Evolutionary conservation across 2,113 vertebrate genomes (phyloP), one percentile per base, ranked within the genome.

Genomic region (Scortum barcoo): DNA sequence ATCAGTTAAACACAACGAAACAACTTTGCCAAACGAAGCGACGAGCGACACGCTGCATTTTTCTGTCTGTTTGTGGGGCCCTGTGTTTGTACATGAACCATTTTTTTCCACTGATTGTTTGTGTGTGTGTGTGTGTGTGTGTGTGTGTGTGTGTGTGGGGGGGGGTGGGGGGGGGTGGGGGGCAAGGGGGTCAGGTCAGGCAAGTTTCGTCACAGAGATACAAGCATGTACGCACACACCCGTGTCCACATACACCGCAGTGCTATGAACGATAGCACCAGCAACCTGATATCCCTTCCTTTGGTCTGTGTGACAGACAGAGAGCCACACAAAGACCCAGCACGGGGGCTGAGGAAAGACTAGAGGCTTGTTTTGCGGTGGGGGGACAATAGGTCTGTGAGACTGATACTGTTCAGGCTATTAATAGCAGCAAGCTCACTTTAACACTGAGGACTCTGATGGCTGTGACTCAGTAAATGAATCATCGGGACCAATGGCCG

Each of bases 371-470:
- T 85, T 89, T 85, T 84, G 72, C 3, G 7, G 20, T 7, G 20
- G 50, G 42, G 76, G 66, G 46, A 89, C 89, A 89, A 86, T 57
- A 65, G 54, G 67, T 40, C n/a, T 19, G 56, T 56, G 42, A 78
- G 68, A 84, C 78, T 30, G 83, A 91, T 85, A 86, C 77, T 30
- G 73, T 56, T 87, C 46, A 42, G 1, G 54, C 73, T 91, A 89
- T 81, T 90, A 83, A 84, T 91, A 93, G 91, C 71, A 68, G 76
- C 78, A 17, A 24, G 48, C 77, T 82, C 60, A 26, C 60, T 84
- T 78, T 53, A 85, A 63, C 79, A 75, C 40, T 13, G 42, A 57
- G 22, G 74, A 81, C 60, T 24, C 51, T 68, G 51, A 63, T 44
- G 56, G 46, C 66, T 40, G 50, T 68, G 88, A 88, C 78, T 67